A percentile compares a stretch with the other conserved stretches of the same genome.
These are phyloP conservation scores for Gambelia wislizenii DNA, from an alignment of 2,797 vertebrate genomes.

Conservation along the genomic window DNA sequence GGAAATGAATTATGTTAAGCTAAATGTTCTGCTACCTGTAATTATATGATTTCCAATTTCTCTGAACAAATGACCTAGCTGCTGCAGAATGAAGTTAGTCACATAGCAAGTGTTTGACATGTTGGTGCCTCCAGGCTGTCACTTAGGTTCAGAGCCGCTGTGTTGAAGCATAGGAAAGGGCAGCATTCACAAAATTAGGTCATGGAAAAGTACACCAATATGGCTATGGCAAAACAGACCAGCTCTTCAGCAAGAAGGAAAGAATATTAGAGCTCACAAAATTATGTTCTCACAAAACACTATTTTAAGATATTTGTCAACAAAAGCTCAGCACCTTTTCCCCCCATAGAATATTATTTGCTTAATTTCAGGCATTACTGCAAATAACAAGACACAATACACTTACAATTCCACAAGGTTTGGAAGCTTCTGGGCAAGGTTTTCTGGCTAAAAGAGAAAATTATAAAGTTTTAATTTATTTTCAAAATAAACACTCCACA, in stretches of 20 bases:
- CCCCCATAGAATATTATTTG: constrained; percentile 24
- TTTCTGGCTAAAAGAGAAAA: constrained; percentile 90
- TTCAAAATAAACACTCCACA: constrained; percentile 26
- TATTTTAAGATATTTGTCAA: not conserved
- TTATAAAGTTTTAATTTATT: constrained; percentile 55
- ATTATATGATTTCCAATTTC: not conserved
- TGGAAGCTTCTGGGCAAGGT: constrained; percentile 97
- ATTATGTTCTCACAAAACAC: no score
- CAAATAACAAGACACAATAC: constrained; percentile 62
- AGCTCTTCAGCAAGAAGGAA: constrained; percentile 3
- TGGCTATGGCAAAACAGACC: not conserved
- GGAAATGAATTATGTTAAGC: not conserved
- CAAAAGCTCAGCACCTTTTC: constrained; percentile 44
- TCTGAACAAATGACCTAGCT: not conserved
- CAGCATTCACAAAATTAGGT: not conserved
- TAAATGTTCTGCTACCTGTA: not conserved
- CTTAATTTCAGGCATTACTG: constrained; percentile 44
- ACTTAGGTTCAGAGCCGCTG: not conserved
- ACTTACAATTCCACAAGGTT: constrained; percentile 99
- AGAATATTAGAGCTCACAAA: not conserved
- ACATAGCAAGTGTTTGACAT: not conserved
- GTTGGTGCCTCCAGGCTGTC: not conserved
- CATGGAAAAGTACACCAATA: not conserved
- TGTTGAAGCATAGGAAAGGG: not conserved
- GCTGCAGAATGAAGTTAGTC: not conserved